Evolutionary conservation across 2,888 invertebrate genomes (phyloP), one percentile per base, ranked within the genome.

Genomic region (Ctenicera cuprea): DNA sequence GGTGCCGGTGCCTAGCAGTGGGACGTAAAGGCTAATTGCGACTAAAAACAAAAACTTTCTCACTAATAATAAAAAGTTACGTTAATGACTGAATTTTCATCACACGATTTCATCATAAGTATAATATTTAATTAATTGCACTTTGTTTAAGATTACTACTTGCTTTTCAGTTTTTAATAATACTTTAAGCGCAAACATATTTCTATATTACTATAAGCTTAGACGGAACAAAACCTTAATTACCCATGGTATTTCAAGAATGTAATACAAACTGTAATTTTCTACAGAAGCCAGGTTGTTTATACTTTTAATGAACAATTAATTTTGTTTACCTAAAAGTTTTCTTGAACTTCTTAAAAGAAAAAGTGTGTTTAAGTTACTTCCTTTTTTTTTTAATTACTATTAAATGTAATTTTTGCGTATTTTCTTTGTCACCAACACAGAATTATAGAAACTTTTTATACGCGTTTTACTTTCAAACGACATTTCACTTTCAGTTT

Each of bases 401-500:
- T 38, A 38, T 43, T 43, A 43, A 43, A 14, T 14, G 12, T 14
- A 12, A 12, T 43, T 14, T 43, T 43, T 43, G 41, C 14, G 14
- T n/a, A 14, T 43, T 14, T 45, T 18, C 8, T 45, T 16, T 14
- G 16, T 14, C 16, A 14, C 3, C 14, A 43, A 14, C 5, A 3
- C 1, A 2, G 14, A 43, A 43, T 16, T 43, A 11, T 3, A 9
- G 5, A 26, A 26, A n/a, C 26, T 26, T n/a, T n/a, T 52, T 26
- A 4, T 26, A 26, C 12, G n/a, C 4, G 26, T 52, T 54, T 26
- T 14, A 54, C 30, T 30, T 30, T 54, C 54, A 30, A 30, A 54
- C 18, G 14, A 18, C 45, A 45, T 54, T 54, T 52, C 52, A 26
- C 26, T 52, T 52, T 26, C 30, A 54, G 12, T 30, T 65, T 22